Evolutionary conservation across 2,888 invertebrate species (phyloP).

Genomic region (Microplitis manilae): DNA sequence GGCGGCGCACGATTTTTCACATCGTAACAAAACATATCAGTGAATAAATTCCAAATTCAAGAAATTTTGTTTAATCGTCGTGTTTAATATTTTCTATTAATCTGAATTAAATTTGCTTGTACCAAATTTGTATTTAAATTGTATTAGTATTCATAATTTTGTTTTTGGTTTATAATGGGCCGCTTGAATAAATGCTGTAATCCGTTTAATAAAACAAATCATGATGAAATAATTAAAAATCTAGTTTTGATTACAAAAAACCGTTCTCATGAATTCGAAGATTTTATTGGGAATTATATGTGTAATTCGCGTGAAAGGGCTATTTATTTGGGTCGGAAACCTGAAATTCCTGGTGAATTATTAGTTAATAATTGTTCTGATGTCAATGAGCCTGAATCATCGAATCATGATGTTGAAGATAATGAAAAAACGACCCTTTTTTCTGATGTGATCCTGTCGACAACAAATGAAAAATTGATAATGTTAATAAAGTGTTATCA

Average conservation of each 20-base stretch:
- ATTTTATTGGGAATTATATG: neutral
- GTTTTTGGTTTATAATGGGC: neutral
- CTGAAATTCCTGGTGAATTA: neutral
- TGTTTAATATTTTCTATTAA: too few species aligned
- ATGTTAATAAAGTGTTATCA: neutral
- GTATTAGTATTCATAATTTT: too few species aligned
- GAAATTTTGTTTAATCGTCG: too few species aligned
- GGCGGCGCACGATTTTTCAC: too few species aligned
- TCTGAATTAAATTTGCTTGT: too few species aligned
- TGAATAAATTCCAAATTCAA: too few species aligned
- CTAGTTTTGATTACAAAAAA: neutral
- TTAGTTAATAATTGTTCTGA: neutral
- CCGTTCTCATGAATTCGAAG: neutral
- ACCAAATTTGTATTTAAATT: too few species aligned
- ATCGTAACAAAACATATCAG: too few species aligned
- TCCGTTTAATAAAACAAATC: neutral
- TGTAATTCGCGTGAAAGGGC: neutral
- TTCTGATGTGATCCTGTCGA: neutral
- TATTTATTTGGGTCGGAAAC: neutral
- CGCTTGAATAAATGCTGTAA: neutral
- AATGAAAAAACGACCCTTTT: neutral
- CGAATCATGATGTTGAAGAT: neutral
- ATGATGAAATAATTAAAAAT: neutral
- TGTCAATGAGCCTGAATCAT: neutral
- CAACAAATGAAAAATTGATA: neutral